Evolutionary conservation across 2,113 vertebrate genomes (phyloP), one percentile per base, ranked within the genome.

Genomic region (Capreolus pygargus): DNA sequence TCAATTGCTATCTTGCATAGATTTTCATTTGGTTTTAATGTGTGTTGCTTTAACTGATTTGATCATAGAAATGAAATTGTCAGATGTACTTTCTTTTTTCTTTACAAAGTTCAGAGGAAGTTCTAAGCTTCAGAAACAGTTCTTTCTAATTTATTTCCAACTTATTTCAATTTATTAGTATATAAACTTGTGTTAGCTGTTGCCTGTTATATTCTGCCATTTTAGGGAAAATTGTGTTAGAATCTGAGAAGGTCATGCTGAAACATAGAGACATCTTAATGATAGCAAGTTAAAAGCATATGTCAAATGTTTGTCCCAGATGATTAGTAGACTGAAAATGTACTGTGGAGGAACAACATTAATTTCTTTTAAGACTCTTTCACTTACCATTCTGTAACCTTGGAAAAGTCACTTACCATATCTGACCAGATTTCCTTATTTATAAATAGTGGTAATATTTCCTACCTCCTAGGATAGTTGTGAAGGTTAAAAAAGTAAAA

Each of bases 21-120:
- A 43, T 94, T 96, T 97, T 76, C n/a, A 83, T 89, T 94, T 96
- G 70, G 33, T 97, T 54, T 79, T 87, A 64, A 33, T 93, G 84
- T 78, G 67, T 96, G 43, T 83, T 81, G 13, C 52, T 93, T 94
- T 90, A 67, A 88, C 90, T 7, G 61, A 79, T 54, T 82, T 96
- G 28, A 67, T 95, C 39, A 61, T 91, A 92, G 36, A 90, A 90
- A 60, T 96, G 30, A 97, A 95, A 52, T 76, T 57, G n/a, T 83
- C 14, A 76, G 6, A 5, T 96, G 19, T 95, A 30, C 52, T 90
- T 10, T 57, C 82, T 57, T 82, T 45, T 67, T 36, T 85, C 50
- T 79, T 33, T 25, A 86, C 50, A 93, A 43, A 78, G 52, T 97
- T 96, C 14, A 83, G 54, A 45, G 27, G 14, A 33, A 58, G 60